phyloP scores from a whole-genome alignment of 2,797 vertebrate species.

The Microhierax caerulescens region DNA sequence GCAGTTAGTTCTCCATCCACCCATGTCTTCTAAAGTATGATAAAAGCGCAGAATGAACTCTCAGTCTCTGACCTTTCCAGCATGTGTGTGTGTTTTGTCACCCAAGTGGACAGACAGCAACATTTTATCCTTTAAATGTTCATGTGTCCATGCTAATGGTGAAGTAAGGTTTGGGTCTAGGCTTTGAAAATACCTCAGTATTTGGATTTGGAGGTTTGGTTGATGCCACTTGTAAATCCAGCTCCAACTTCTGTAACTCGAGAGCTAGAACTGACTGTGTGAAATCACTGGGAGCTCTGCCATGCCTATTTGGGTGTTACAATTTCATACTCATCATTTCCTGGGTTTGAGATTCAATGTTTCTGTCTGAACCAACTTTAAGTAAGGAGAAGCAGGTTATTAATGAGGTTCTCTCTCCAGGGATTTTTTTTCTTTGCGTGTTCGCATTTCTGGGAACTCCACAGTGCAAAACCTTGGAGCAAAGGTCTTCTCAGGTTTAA shows the following conservation, averaged over 20 bases:
- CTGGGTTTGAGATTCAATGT: not conserved
- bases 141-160: rapidly evolving
- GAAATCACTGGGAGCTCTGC: constrained; percentile 53
- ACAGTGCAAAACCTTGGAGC: not conserved
- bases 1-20: constrained; percentile 26
- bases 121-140: not conserved
- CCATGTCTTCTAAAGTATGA: constrained; percentile 4
- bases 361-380: not conserved
- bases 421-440: not conserved
- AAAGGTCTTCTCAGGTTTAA: constrained; percentile 35
- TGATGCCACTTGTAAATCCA: constrained; percentile 8
- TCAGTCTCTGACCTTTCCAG: not conserved
- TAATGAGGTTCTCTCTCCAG: constrained; percentile 22
- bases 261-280: not conserved
- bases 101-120: not conserved
- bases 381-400: not conserved
- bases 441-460: constrained; percentile 48
- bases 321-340: constrained; percentile 21
- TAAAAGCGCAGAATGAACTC: not conserved
- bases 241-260: constrained; percentile 7
- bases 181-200: not conserved
- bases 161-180: not conserved
- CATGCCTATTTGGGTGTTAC: constrained; percentile 33
- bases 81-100: not conserved
- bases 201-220: not conserved